Evolutionary conservation across 1,140 invertebrate genomes (phyloP), one percentile per base, ranked within the genome.

Genomic region (Drosophila nasuta): DNA sequence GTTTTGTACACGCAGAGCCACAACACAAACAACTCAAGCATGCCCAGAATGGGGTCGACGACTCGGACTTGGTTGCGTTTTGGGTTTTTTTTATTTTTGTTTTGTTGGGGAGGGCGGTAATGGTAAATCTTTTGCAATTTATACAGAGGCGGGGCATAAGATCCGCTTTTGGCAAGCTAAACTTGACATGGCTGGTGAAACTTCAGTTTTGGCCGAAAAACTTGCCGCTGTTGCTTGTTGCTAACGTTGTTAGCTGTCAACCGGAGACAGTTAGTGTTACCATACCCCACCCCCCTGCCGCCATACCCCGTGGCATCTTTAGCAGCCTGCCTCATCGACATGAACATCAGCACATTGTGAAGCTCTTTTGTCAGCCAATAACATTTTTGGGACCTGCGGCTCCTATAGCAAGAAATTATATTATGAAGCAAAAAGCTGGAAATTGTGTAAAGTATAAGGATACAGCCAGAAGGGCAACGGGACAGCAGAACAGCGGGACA

Each of bases 371-470:
- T 66, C 48, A 46, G 57, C 38, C 75, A 71, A 82, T 68, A 78
- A 75, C 72, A 82, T 71, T 67, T 63, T 52, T 54, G 35, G 33
- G 33, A 30, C 62, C 71, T 58, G 75, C 62, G 80, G 79, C 68
- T 30, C 43, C 63, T 64, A 76, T 15, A 71, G 38, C 64, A 51
- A 62, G 20, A 81, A 76, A 76, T 72, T 43, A 67, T 66, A 69
- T 81, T 82, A 77, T 25, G 20, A 8, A 63, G 35, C 15, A 68
- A 66, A 57, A 49, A 72, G 56, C 64, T 58, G 51, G 15, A 38
- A 48, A 56, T 41, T 57, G 30, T 67, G 35, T 43, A 46, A 15
- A 25, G 48, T 13, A 51, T 45, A 51, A 49, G 56, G 56, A 68
- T 56, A 59, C 10, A 43, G 28, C 13, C 20, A 51, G 56, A 35